Percentiles rank a stretch among this genome's conserved stretches.
These are phyloP conservation scores for Podilymbus podiceps DNA, from an alignment of 2,113 vertebrate genomes.

Conservation along the genomic window DNA sequence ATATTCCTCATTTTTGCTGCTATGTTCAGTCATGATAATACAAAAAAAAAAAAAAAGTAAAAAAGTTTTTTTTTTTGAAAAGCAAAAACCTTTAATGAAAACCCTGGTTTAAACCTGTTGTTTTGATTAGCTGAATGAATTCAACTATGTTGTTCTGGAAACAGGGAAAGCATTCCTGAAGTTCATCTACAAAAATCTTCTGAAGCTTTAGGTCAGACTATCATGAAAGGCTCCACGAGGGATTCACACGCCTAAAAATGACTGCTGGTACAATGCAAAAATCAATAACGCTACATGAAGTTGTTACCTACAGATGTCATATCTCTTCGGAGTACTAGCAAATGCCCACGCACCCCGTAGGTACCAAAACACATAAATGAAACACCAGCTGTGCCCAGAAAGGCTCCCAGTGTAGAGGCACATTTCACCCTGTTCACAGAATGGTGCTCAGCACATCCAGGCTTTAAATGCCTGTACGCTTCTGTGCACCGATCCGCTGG, in stretches of 20 bases:
- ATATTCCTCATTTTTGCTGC: not conserved
- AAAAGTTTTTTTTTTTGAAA: not conserved
- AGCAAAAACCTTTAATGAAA: not conserved
- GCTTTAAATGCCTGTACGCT: not conserved
- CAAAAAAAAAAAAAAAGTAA: not conserved
- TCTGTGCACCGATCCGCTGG: accelerated
- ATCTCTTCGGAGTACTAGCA: not conserved
- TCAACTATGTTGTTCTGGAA: not conserved
- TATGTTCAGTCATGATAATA: not conserved
- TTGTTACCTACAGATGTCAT: not conserved
- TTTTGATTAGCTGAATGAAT: not conserved
- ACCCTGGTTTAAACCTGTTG: not conserved
- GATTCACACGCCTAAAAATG: not conserved
- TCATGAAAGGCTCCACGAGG: not conserved
- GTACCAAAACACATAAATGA: not conserved
- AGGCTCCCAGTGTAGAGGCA: not conserved
- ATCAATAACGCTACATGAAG: not conserved
- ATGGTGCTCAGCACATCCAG: not conserved
- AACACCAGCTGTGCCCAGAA: not conserved
- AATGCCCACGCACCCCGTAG: accelerated
- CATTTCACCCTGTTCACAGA: not conserved
- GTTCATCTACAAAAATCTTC: not conserved
- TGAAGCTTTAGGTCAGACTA: not conserved
- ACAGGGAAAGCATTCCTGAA: not conserved
- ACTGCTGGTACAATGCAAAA: not conserved